Conservation (phyloP, 2,888 invertebrate species). For the Nemotelus nigrinus region DNA sequence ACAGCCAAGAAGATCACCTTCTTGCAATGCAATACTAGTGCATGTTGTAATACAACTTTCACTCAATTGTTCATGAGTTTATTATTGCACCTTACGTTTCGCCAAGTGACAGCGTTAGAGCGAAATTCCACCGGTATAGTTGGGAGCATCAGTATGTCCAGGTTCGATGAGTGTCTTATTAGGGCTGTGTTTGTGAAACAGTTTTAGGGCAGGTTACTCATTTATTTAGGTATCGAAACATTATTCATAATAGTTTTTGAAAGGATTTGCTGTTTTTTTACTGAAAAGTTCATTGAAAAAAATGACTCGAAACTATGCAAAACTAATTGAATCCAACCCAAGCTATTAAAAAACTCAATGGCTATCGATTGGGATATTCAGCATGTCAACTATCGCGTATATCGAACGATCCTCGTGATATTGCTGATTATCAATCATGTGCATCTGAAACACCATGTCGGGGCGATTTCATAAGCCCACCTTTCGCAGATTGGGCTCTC, state of each 20-base stretch:
- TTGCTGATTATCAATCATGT: neutral
- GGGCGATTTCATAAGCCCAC: neutral
- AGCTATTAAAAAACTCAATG: neutral
- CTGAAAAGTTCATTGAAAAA: too few relatives aligned
- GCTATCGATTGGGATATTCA: neutral
- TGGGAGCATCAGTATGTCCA: too few relatives aligned
- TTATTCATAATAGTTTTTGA: too few relatives aligned
- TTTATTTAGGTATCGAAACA: too few relatives aligned
- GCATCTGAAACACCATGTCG: neutral
- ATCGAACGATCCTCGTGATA: neutral
- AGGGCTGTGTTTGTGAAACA: neutral
- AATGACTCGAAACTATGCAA: too few relatives aligned
- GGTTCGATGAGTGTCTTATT: too few relatives aligned
- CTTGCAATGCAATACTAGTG: neutral
- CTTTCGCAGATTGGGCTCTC: neutral
- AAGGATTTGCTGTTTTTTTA: too few relatives aligned
- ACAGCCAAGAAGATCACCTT: neutral
- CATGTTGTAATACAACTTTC: conserved; percentile 35
- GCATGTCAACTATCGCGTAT: neutral
- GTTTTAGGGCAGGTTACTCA: neutral
- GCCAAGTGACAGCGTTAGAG: neutral
- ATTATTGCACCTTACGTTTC: conserved; percentile 25
- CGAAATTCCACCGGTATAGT: neutral
- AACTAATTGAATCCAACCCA: too few relatives aligned
- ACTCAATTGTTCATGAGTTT: conserved; percentile 10